These are phyloP conservation scores for Rhimphoctona megacephalus DNA, from an alignment of 2,888 invertebrate genomes.

Conservation along the genomic window DNA sequence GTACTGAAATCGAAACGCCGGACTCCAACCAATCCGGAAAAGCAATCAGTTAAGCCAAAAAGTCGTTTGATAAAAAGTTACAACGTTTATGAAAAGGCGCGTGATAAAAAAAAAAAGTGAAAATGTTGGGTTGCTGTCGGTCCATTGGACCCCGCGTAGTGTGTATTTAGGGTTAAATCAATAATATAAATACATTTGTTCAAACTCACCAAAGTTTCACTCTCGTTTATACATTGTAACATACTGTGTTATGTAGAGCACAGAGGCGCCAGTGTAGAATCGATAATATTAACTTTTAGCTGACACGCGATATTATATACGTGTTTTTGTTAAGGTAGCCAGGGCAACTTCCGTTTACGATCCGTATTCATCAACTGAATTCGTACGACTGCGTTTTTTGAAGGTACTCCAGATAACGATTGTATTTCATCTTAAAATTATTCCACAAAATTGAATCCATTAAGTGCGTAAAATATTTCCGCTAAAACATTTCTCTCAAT, in stretches of 20 bases:
- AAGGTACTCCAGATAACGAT: background rate
- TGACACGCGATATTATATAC: conserved; percentile 55
- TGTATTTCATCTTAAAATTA: background rate
- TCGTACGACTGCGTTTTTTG: background rate
- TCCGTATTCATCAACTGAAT: conserved; percentile 11
- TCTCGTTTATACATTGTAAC: conserved; percentile 1
- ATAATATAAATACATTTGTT: background rate
- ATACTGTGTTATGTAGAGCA: background rate
- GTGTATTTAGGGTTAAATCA: no score
- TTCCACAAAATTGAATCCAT: background rate
- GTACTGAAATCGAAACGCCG: no score
- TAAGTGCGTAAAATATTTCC: no score
- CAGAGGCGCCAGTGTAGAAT: conserved; percentile 19
- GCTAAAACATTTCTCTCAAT: no score
- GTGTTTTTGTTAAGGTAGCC: conserved; percentile 52
- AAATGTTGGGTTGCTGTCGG: no score
- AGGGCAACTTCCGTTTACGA: conserved; percentile 25
- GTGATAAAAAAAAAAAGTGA: no score
- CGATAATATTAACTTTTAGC: conserved; percentile 50
- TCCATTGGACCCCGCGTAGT: no score
- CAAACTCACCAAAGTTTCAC: background rate
- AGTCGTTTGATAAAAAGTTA: no score
- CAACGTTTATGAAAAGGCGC: no score
- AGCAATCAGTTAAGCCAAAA: no score
- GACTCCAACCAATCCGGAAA: no score